Base-by-base conservation (phyloP, 2,888 invertebrate genomes). In the Sminthurides aquaticus region DNA sequence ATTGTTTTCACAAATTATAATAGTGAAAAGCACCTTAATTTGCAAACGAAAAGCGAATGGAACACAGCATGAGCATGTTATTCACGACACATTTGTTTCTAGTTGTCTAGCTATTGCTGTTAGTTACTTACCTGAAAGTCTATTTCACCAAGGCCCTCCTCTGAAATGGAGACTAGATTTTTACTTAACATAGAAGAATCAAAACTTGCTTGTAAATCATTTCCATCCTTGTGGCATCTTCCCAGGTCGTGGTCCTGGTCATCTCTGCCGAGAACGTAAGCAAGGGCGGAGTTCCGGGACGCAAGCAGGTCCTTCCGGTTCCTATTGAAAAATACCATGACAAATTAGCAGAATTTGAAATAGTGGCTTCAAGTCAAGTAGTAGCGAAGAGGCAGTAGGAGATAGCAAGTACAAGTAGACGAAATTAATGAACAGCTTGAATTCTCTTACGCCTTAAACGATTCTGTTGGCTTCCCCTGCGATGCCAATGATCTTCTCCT, bases 131-230 rank as follows among this genome's bases (percentile, higher is more conserved):
- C 89, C 22, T 89, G 89, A 55, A 90, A 81, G 78, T 90, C 90
- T 82, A 90, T 86, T 75, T 90, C 90, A 0, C 89, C 86, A 59
- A 89, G 88, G 28, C 89, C 90, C 77, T 90, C 90, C 78, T 90
- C 90, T 57, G 89, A 89, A 77, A 90, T 90, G 79, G 90, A 90
- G 11, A 90, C 90, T 69, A 90, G 81, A 78, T 90, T 90, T 1
- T 72, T 71, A 18, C 69, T 70, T 49, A 74, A 62, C 56, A 70
- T 57, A 15, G 68, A 68, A 18, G 74, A 72, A 65, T 74, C 74
- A 59, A 70, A 66, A 62, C 68, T 67, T 20, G 64, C 67, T n/a
- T 65, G 63, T n/a, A 48, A n/a, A 2, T 56, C 62, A 57, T 57
- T 49, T 18, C 62, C 55, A 43, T 54, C 55, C 1, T 56, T 24